Evolutionary conservation across 2,888 invertebrate species (phyloP).

Genomic region (Spicauda simplicius): DNA sequence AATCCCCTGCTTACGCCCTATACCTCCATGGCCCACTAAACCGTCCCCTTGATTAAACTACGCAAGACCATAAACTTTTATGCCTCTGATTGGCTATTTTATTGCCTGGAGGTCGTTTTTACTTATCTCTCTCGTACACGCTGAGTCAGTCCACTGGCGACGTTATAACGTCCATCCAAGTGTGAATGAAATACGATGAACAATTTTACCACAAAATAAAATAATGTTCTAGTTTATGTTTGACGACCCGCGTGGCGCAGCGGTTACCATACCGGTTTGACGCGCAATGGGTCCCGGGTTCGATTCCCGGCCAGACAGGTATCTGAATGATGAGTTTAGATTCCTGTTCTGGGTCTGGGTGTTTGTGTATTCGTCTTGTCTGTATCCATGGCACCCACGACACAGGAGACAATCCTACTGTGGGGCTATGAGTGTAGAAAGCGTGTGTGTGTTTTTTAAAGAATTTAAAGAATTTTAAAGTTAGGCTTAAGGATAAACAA

Average conservation of each 20-base stretch:
- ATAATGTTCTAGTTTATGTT: background rate
- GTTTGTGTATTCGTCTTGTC: too few relatives aligned
- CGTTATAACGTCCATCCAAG: conserved; percentile 2
- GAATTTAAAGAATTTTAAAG: too few relatives aligned
- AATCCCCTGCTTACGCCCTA: conserved; percentile 17
- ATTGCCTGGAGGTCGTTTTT: conserved; percentile 54
- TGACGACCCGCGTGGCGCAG: too few relatives aligned
- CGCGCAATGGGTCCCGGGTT: too few relatives aligned
- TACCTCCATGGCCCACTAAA: conserved; percentile 28
- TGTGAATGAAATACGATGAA: background rate
- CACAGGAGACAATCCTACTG: too few relatives aligned
- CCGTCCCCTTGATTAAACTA: conserved; percentile 50
- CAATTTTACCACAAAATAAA: background rate
- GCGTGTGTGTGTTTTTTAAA: too few relatives aligned
- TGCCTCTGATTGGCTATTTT: conserved; percentile 65
- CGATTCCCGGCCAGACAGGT: too few relatives aligned
- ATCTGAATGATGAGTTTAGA: too few relatives aligned
- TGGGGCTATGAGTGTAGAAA: too few relatives aligned
- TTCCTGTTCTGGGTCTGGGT: too few relatives aligned
- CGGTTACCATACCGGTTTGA: too few relatives aligned
- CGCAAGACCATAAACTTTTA: conserved; percentile 63
- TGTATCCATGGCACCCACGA: too few relatives aligned
- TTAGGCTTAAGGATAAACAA: background rate
- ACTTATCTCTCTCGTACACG: conserved; percentile 58
- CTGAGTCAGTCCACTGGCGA: conserved; percentile 21